A percentile compares a stretch with the other conserved stretches of the same genome.
Conservation (phyloP, 1,140 invertebrate species). For the Scaptodrosophila lebanonensis region DNA sequence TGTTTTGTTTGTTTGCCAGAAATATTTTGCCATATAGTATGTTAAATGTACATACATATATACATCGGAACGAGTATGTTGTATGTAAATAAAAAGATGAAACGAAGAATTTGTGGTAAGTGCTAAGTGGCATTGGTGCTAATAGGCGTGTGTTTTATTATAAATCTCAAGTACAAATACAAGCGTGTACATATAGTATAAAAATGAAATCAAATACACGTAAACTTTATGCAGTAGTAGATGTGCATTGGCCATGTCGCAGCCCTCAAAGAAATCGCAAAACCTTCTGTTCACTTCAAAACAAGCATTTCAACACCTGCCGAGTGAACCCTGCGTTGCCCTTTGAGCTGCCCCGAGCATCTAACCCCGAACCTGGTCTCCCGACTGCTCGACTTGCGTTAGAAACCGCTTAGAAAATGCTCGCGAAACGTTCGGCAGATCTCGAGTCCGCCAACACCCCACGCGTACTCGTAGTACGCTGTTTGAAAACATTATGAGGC, state of each 20-base stretch:
- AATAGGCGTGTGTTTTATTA: conserved; percentile 6
- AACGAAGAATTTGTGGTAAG: conserved; percentile 37
- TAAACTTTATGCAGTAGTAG: too few relatives aligned
- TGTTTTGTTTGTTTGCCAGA: too few relatives aligned
- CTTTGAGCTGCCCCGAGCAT: conserved; percentile 51
- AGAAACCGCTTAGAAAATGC: conserved; percentile 44
- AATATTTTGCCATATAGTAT: too few relatives aligned
- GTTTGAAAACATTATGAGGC: conserved; percentile 58
- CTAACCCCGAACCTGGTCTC: too few relatives aligned
- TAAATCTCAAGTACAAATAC: conserved; percentile 19
- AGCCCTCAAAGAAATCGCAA: too few relatives aligned
- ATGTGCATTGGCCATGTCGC: too few relatives aligned
- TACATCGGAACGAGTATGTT: too few relatives aligned
- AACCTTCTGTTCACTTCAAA: conserved; percentile 10
- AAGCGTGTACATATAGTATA: conserved; percentile 8
- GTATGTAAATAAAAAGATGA: too few relatives aligned
- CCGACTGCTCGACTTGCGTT: conserved; percentile 34
- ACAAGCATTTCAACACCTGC: conserved; percentile 21
- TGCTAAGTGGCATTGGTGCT: conserved; percentile 1
- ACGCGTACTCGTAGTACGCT: not conserved
- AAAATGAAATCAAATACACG: not conserved
- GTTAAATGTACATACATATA: too few relatives aligned
- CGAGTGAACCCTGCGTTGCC: conserved; percentile 40
- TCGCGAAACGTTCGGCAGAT: conserved; percentile 30
- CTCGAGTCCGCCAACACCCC: conserved; percentile 25